A percentile compares a stretch with the other conserved stretches of the same genome.
phyloP scores from a whole-genome alignment of 2,888 invertebrate genomes.

The Latrodectus elegans region DNA sequence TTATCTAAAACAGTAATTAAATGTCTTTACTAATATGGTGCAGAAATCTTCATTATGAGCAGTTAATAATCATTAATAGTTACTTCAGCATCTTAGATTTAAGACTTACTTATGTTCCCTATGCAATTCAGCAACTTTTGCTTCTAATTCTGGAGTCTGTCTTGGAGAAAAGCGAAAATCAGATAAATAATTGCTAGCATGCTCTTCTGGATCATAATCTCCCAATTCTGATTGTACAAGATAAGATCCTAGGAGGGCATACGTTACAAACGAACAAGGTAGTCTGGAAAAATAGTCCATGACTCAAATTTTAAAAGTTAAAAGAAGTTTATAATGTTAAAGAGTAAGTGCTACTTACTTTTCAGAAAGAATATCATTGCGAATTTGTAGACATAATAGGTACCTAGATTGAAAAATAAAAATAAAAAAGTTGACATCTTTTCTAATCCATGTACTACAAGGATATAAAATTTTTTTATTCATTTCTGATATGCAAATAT shows the following conservation, averaged over 20 bases:
- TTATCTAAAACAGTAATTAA: no score
- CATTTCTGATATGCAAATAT: neutral
- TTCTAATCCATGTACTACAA: neutral
- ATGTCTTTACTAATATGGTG: no score
- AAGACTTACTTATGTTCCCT: constrained; percentile 87
- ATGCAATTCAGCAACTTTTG: constrained; percentile 96
- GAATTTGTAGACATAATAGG: constrained; percentile 94
- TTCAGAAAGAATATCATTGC: constrained; percentile 81
- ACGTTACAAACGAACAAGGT: constrained; percentile 97
- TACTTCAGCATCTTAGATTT: no score
- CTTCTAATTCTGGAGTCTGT: constrained; percentile 91
- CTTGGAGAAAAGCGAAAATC: constrained; percentile 95
- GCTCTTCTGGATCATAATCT: constrained; percentile 86
- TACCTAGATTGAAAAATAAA: constrained; percentile 79
- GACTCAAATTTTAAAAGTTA: no score
- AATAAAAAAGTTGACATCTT: constrained; percentile 7
- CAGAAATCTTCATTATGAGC: no score
- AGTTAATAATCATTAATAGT: no score
- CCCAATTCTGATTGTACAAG: constrained; percentile 97
- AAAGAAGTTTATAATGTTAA: constrained; percentile 78
- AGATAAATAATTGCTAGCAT: constrained; percentile 84
- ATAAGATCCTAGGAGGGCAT: constrained; percentile 93
- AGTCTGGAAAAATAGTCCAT: constrained; percentile 82
- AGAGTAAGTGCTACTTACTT: constrained; percentile 74
- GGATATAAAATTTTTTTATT: neutral